Evolutionary conservation across 2,113 vertebrate genomes (phyloP), one percentile per base, ranked within the genome.

Genomic region (Hemibagrus wyckioides): DNA sequence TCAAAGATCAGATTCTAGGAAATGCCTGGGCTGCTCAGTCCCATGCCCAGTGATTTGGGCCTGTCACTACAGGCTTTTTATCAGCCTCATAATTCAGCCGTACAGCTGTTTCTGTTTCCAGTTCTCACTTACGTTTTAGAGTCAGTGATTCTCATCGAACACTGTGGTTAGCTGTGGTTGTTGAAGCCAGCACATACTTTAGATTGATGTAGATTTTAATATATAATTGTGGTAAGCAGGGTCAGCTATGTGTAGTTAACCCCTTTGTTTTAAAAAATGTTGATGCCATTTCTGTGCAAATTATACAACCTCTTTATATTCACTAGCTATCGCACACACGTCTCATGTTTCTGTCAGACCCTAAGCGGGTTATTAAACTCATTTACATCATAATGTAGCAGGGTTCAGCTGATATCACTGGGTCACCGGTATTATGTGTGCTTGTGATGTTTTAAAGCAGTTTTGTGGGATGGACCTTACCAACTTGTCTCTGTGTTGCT

Each of bases 341-440:
- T 89, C 90, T 88, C 91, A 61, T 82, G 85, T 87, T 81, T 89
- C 90, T 86, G 84, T 91, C 89, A 88, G 89, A 80, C 71, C 89
- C 92, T 93, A 93, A 94, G 93, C 94, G 90, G 91, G 92, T 94
- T 95, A 95, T 95, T 94, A 95, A 93, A 94, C 93, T 92, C 90
- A 95, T 95, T 96, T 95, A 94, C 95, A 95, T 96, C 90, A 94
- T 93, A 96, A 94, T 94, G 86, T 91, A 90, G 85, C 39, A 84
- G 88, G 89, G 87, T 89, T 90, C 83, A 88, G 82, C 93, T 92
- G 94, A 94, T 94, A 94, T 92, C 63, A 90, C 90, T 88, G 92
- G 92, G 92, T 94, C 91, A 93, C 90, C 91, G 89, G 93, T 91
- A 90, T 91, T 94, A 93, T 94, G 93, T 94, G 93, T 93, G 93